Evolutionary conservation across 2,113 vertebrate species (phyloP), one percentile per base, ranked within the genome.

Genomic region (Corythornis cristatus): DNA sequence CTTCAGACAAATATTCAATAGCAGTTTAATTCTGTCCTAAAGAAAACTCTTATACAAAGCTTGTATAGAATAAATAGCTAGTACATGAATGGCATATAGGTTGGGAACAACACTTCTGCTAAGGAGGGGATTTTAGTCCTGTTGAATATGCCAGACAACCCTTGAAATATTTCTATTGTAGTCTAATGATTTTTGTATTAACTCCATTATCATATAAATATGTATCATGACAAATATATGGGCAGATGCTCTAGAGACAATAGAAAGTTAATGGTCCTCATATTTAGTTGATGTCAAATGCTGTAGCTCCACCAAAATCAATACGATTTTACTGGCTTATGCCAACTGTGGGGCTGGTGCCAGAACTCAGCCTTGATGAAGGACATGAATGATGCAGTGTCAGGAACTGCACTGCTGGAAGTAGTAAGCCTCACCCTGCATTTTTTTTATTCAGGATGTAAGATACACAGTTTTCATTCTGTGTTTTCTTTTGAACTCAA

Each of bases 171-270:
- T 80, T 78, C 37, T 75, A 22, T 57, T 82, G 51, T 43, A 35
- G 40, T 85, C 18, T 35, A 78, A 81, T 79, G 40, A 83, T 72
- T 90, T 93, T 58, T 80, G 15, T 65, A 65, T 92, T 94, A 72
- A 75, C 26, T 73, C 33, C 22, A 78, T 79, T 88, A 72, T 10
- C 28, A 11, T 62, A 78, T 61, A 75, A 79, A 70, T 90, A 56
- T 50, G 9, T 61, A 65, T 56, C 74, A 87, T 37, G 33, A 54
- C 25, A 82, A 92, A 87, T 31, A 42, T 60, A 46, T 66, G 13
- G 57, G 33, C 31, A 84, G 57, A 54, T 92, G 62, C 31, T 89
- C 40, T 70, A 70, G 58, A 83, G 78, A 95, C 78, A 82, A 65
- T 25, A 82, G 56, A 35, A 84, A 87, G 62, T 75, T 90, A 91